Base-by-base conservation (phyloP, 2,888 invertebrate species). In the Lagria hirta region DNA sequence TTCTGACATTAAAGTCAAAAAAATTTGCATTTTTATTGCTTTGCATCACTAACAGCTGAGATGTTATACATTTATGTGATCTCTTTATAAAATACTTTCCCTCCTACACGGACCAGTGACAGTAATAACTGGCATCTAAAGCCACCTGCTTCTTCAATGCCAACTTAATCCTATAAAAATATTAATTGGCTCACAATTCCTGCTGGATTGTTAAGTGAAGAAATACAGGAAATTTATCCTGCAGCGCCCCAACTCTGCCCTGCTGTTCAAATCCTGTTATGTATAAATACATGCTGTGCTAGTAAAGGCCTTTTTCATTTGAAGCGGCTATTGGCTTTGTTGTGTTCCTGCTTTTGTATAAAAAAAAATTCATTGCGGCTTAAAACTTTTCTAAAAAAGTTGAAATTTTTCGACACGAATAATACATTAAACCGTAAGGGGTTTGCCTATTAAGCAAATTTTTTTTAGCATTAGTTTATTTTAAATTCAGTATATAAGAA, bases 191-290 rank as follows among this genome's bases (percentile, higher is more conserved):
- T 21, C 30, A 24, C 17, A 12, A 18, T 44, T 38, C 23, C 22
- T 30, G 32, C 18, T 43, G 23, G 10, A 44, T 41, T 43, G 49
- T 41, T 40, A 41, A 41, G 41, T 41, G 33, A 41, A 51, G 51
- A 55, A 55, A 52, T 48, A 54, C 54, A 55, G 59, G 58, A 58
- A 57, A 57, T 54, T 53, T 49, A 42, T 51, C 61, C 62, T 50
- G 56, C 52, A 33, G 62, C 37, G 58, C 48, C 48, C 43, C 52
- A 51, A 50, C 49, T 54, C 57, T 52, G 49, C 58, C 61, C 60
- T 52, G 62, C 62, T 62, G 62, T 51, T 57, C 60, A 52, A 56
- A 58, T 61, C 57, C 60, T 53, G 50, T 55, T 43, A 56, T 54
- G 50, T 50, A 57, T 59, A 56, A 55, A 52, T 49, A 50, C 62